These are phyloP conservation scores for Botia almorhae DNA, from an alignment of 2,797 vertebrate genomes.

Conservation along the genomic window DNA sequence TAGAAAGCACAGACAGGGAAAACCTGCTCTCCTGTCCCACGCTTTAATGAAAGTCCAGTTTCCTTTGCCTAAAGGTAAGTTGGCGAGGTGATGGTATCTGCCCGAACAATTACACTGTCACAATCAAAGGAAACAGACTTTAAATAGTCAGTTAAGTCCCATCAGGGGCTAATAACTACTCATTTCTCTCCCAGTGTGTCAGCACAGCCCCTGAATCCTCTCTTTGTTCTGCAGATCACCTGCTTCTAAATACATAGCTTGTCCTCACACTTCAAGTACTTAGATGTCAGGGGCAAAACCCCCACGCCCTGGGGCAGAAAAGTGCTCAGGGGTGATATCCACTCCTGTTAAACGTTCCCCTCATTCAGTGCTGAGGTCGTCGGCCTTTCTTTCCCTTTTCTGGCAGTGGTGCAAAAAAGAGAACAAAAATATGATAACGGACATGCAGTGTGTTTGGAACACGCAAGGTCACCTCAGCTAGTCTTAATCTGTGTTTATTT, in stretches of 20 bases:
- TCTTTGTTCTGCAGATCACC: constrained; percentile 86
- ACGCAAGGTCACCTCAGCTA: not conserved
- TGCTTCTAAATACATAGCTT: constrained; percentile 83
- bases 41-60: constrained; percentile 87
- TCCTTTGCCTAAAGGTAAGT: constrained; percentile 81
- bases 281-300: constrained; percentile 73
- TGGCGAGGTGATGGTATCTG: constrained; percentile 82
- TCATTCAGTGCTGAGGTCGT: not conserved
- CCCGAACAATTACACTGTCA: constrained; percentile 88
- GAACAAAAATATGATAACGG: not conserved
- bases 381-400: constrained; percentile 37
- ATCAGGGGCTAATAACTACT: constrained; percentile 82
- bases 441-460: not conserved
- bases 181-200: constrained; percentile 84
- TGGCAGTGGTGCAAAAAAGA: not conserved
- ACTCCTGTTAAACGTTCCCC: constrained; percentile 40
- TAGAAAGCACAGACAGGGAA: constrained; percentile 79
- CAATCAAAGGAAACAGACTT: constrained; percentile 87
- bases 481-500: not conserved
- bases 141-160: constrained; percentile 81
- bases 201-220: constrained; percentile 78
- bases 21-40: constrained; percentile 75
- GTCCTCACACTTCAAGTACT: constrained; percentile 83
- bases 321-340: constrained; percentile 66
- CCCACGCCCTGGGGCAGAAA: constrained; percentile 39